Conservation (phyloP, 2,888 invertebrate genomes). For the Caenorhabditis doughertyi region DNA sequence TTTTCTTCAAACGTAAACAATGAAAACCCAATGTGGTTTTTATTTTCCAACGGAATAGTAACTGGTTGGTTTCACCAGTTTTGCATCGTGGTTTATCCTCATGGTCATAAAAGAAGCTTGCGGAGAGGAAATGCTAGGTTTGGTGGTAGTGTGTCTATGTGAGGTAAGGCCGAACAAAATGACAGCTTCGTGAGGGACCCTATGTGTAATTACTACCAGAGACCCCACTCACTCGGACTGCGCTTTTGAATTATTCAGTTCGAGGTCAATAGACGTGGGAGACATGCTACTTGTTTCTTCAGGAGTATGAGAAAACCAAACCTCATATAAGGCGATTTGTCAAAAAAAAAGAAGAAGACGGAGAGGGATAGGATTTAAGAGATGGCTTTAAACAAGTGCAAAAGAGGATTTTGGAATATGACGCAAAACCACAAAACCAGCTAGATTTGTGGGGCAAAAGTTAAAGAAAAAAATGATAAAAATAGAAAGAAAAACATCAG, state of each 20-base stretch:
- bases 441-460: too few species aligned
- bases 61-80: constrained; percentile 13
- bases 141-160: constrained; percentile 11
- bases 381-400: background rate
- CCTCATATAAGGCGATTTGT: constrained; percentile 35
- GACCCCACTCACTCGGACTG: constrained; percentile 34
- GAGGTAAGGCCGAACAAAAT: constrained; percentile 35
- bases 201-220: constrained; percentile 56
- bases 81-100: constrained; percentile 13
- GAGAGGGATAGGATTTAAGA: background rate
- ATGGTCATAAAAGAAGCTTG: constrained; percentile 34
- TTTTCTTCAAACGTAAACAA: constrained; percentile 17
- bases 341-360: background rate
- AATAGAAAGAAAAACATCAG: too few species aligned
- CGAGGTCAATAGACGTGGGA: constrained; percentile 60
- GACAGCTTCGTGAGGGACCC: constrained; percentile 47
- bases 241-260: constrained; percentile 60
- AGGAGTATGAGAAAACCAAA: constrained; percentile 34
- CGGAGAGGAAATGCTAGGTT: constrained; percentile 24
- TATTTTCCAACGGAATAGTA: background rate
- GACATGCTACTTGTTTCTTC: constrained; percentile 52
- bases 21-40: constrained; percentile 2
- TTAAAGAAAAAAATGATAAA: too few species aligned
- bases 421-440: background rate
- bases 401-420: background rate